phyloP scores from a whole-genome alignment of 2,888 invertebrate genomes.

The Junonia oenone region DNA sequence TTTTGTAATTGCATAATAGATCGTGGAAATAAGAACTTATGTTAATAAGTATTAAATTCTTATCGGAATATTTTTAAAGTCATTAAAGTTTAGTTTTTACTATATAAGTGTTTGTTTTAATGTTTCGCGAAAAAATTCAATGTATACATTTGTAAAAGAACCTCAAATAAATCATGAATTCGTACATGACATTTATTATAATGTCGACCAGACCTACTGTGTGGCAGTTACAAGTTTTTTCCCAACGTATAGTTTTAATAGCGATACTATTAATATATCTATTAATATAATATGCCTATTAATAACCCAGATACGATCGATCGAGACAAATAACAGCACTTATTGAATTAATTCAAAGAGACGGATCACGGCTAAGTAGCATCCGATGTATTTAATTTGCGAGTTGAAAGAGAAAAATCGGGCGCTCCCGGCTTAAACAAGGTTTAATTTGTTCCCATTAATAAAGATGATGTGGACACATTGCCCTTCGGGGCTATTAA shows the following conservation, averaged over 20 bases:
- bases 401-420: slow-evolving; percentile 63
- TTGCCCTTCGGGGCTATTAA: slow-evolving; percentile 43
- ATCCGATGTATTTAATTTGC: slow-evolving; percentile 69
- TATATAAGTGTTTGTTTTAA: too few species aligned
- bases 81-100: too few species aligned
- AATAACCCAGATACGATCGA: not conserved
- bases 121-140: too few species aligned
- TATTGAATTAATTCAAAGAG: slow-evolving; percentile 16
- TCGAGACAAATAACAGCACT: slow-evolving; percentile 8
- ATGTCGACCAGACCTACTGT: not conserved
- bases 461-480: slow-evolving; percentile 63
- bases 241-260: not conserved
- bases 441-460: slow-evolving; percentile 69
- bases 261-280: not conserved
- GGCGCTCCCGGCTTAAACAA: slow-evolving; percentile 47
- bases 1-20: too few species aligned
- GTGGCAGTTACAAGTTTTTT: not conserved
- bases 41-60: too few species aligned
- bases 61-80: too few species aligned
- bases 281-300: not conserved
- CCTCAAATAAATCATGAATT: too few species aligned
- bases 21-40: too few species aligned
- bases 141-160: too few species aligned
- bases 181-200: not conserved
- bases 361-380: slow-evolving; percentile 49